A percentile compares a stretch with the other conserved stretches of the same genome.
Conservation (phyloP, 2,888 invertebrate genomes). For the Lepidonotus clava region DNA sequence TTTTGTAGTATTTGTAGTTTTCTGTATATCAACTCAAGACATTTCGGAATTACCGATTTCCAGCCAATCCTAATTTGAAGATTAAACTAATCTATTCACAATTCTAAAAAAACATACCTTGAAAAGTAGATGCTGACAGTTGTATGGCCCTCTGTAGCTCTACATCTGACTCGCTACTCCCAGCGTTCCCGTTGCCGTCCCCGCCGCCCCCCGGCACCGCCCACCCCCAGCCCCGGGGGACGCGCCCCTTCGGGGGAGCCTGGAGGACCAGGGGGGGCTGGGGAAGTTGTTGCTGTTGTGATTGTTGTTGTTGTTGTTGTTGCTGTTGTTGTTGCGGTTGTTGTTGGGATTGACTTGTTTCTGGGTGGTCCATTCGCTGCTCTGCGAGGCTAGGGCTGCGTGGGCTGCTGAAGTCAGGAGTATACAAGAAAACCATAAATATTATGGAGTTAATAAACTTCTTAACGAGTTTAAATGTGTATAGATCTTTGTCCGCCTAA, state of each 20-base stretch:
- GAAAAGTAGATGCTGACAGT: constrained; percentile 59
- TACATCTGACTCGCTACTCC: constrained; percentile 56
- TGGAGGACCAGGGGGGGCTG: constrained; percentile 46
- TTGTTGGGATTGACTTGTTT: not conserved
- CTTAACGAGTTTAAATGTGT: no score
- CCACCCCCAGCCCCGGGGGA: constrained; percentile 37
- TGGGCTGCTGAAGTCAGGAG: constrained; percentile 61
- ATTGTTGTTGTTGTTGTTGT: not conserved
- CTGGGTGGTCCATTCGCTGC: not conserved
- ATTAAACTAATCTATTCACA: not conserved
- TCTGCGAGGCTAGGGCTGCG: constrained; percentile 51
- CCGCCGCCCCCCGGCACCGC: not conserved
- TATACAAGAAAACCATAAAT: no score
- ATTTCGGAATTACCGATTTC: no score
- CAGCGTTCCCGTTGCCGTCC: not conserved
- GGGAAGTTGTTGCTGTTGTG: not conserved
- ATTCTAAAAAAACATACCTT: constrained; percentile 52
- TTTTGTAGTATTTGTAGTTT: no score
- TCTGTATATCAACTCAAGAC: no score
- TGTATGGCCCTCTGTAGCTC: constrained; percentile 64
- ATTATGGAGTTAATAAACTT: no score
- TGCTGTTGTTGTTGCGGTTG: not conserved
- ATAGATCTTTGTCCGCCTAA: no score
- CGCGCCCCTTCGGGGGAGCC: constrained; percentile 56
- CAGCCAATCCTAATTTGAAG: no score